Evolutionary conservation across 92 coral and sea anemone species (phyloP).

Genomic region (Isaurus tuberculatus): DNA sequence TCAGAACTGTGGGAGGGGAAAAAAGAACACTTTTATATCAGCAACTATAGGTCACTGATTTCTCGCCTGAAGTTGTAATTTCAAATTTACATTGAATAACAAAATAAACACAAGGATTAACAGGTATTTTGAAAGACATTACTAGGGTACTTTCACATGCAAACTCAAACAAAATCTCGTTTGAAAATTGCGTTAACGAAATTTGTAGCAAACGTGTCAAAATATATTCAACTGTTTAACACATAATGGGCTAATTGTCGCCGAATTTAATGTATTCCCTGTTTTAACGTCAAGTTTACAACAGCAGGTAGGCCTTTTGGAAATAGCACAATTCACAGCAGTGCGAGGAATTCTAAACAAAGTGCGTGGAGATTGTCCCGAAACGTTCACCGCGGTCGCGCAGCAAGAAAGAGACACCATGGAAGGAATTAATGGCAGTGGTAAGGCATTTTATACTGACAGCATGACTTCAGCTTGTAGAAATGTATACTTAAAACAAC

Average conservation of each 20-base stretch:
- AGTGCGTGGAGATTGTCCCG: not conserved
- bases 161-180: not conserved
- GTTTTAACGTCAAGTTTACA: constrained; percentile 15
- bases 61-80: not conserved
- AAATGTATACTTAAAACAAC: not conserved
- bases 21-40: not conserved
- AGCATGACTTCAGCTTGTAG: not conserved
- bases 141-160: not conserved
- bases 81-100: constrained; percentile 16
- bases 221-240: not conserved
- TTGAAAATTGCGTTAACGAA: not conserved
- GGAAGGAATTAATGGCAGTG: constrained; percentile 27
- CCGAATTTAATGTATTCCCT: constrained; percentile 24
- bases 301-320: constrained; percentile 25
- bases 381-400: not conserved
- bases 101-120: constrained; percentile 13
- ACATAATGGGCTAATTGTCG: not conserved
- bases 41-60: not conserved
- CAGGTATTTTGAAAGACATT: not conserved
- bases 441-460: not conserved
- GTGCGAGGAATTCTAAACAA: not conserved
- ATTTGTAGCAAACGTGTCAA: not conserved
- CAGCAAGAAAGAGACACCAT: constrained; percentile 12
- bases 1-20: constrained; percentile 27
- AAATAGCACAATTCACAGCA: not conserved